phyloP scores from a whole-genome alignment of 2,888 invertebrate genomes.

The Tanypteryx hageni region DNA sequence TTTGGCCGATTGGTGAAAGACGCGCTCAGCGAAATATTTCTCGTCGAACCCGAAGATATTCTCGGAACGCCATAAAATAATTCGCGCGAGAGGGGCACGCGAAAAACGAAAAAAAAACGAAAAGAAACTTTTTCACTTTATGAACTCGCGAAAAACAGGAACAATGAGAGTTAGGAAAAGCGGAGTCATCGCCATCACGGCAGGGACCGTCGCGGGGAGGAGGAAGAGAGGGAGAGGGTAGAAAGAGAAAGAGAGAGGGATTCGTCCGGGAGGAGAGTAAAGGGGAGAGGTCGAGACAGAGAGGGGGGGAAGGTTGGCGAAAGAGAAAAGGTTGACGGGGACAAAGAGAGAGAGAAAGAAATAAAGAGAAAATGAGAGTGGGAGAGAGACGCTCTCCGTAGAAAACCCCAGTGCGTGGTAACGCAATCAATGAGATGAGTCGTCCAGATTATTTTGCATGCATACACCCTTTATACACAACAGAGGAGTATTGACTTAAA shows the following conservation, averaged over 20 bases:
- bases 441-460: slow-evolving; percentile 44
- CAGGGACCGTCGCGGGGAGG: not conserved
- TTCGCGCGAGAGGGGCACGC: not conserved
- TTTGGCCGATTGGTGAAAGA: not conserved
- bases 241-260: not conserved
- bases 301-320: not conserved
- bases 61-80: not conserved
- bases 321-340: not conserved
- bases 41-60: not conserved
- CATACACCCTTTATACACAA: not conserved
- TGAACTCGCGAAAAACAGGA: not conserved
- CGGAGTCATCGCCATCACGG: not conserved
- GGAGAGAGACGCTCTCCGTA: not conserved
- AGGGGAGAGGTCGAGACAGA: no score
- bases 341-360: not conserved
- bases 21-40: not conserved
- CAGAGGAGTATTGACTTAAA: slow-evolving; percentile 41
- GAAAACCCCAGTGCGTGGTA: not conserved
- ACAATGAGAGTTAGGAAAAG: not conserved
- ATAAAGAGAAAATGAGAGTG: not conserved
- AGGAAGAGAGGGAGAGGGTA: no score
- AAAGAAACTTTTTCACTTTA: not conserved
- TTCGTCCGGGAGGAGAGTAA: no score
- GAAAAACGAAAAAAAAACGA: not conserved
- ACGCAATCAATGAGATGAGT: slow-evolving; percentile 59